Conservation (phyloP, 2,113 vertebrate species). For the Notechis scutatus region DNA sequence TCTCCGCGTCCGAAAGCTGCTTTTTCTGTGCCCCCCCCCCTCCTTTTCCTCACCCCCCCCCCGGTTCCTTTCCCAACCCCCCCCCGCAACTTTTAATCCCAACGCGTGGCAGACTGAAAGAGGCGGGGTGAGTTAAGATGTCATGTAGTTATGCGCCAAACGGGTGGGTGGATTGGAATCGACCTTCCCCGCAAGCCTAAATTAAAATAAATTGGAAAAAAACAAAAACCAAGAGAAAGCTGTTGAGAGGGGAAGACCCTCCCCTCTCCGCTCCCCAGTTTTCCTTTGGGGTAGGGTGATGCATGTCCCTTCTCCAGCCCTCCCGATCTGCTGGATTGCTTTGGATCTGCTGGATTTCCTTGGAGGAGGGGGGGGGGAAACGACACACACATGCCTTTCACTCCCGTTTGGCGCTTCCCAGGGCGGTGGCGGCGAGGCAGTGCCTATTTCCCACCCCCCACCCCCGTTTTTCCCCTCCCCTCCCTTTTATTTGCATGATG, state of each 20-base stretch:
- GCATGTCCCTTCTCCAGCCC: not conserved
- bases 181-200: not conserved
- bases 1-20: not conserved
- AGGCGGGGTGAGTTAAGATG: not conserved
- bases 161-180: not conserved
- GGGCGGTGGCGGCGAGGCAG: not conserved
- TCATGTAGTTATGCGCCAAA: not conserved
- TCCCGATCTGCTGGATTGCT: not conserved
- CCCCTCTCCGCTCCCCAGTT: not conserved
- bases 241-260: not conserved
- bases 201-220: not conserved
- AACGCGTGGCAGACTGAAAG: not conserved
- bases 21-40: not conserved
- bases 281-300: not conserved
- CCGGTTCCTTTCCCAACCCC: no score
- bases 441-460: rapidly evolving
- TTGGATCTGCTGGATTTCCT: not conserved
- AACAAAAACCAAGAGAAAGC: not conserved
- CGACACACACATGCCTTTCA: not conserved
- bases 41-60: not conserved
- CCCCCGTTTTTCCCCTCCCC: not conserved
- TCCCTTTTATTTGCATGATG: constrained; percentile 16
- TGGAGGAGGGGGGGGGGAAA: no score
- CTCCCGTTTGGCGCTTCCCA: not conserved
- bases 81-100: not conserved